Conservation (phyloP, 2,113 vertebrate genomes). For the Leptodactylus fuscus region DNA sequence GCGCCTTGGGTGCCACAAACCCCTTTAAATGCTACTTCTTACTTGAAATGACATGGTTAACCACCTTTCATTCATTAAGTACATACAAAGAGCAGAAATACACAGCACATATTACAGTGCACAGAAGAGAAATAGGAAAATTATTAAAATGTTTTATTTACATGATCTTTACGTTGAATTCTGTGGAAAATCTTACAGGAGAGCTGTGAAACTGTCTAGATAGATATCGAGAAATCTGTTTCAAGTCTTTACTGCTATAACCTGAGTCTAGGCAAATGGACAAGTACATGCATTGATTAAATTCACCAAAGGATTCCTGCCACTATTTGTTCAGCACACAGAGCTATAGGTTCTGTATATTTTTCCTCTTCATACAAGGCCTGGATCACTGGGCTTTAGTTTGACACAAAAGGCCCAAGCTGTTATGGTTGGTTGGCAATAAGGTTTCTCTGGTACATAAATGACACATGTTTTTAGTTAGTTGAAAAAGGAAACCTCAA, state of each 20-base stretch:
- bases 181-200: constrained; percentile 16
- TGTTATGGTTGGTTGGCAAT: constrained; percentile 54
- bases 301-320: background rate
- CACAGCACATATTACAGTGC: background rate
- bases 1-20: too few relatives aligned
- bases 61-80: background rate
- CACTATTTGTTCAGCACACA: constrained; percentile 29
- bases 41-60: background rate
- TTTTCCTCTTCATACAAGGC: constrained; percentile 22
- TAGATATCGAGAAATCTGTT: constrained; percentile 30
- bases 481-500: constrained; percentile 65
- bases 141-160: constrained; percentile 30
- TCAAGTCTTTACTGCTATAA: background rate
- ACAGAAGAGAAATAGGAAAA: constrained; percentile 7
- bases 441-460: constrained; percentile 44
- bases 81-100: background rate
- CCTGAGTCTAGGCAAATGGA: constrained; percentile 6
- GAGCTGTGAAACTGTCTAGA: constrained; percentile 13
- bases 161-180: constrained; percentile 13
- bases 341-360: constrained; percentile 47
- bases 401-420: constrained; percentile 33
- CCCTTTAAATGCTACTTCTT: too few relatives aligned
- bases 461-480: constrained; percentile 69
- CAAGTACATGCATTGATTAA: constrained; percentile 40
- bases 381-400: constrained; percentile 11